phyloP scores from a whole-genome alignment of 2,888 invertebrate species.

The Heteromurus nitidus region DNA sequence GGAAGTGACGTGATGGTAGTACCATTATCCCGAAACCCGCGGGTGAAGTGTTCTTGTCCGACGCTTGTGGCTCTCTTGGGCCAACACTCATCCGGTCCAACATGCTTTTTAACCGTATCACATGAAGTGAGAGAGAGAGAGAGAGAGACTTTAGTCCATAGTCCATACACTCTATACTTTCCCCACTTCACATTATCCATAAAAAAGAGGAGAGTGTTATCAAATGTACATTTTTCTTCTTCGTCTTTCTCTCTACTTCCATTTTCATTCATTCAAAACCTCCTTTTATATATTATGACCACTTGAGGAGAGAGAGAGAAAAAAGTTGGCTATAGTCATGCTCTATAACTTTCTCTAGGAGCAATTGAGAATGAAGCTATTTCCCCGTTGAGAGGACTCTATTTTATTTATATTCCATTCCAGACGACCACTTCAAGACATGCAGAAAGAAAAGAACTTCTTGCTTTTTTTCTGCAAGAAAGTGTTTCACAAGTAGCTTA shows the following conservation, averaged over 20 bases:
- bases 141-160: conserved; percentile 32
- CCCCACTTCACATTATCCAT: conserved; percentile 33
- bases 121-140: too few relatives aligned
- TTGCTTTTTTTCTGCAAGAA: too few relatives aligned
- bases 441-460: conserved; percentile 11
- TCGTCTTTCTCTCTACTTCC: conserved; percentile 39
- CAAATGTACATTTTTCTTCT: too few relatives aligned
- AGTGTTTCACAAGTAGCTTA: conserved; percentile 65
- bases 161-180: conserved; percentile 32
- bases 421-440: conserved; percentile 61
- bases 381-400: conserved; percentile 50
- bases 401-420: conserved; percentile 63
- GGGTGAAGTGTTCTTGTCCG: conserved; percentile 69
- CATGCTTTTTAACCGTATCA: conserved; percentile 53
- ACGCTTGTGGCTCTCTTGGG: conserved; percentile 70
- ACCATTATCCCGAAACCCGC: conserved; percentile 66
- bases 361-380: conserved; percentile 62
- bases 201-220: too few relatives aligned
- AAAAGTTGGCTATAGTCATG: too few relatives aligned
- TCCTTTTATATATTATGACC: conserved; percentile 62
- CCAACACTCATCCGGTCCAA: conserved; percentile 68
- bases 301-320: conserved; percentile 48
- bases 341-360: conserved; percentile 15
- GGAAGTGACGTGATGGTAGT: conserved; percentile 70
- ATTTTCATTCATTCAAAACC: conserved; percentile 54